Base-by-base conservation (phyloP, 2,797 vertebrate species). In the Pantherophis alleghaniensis region DNA sequence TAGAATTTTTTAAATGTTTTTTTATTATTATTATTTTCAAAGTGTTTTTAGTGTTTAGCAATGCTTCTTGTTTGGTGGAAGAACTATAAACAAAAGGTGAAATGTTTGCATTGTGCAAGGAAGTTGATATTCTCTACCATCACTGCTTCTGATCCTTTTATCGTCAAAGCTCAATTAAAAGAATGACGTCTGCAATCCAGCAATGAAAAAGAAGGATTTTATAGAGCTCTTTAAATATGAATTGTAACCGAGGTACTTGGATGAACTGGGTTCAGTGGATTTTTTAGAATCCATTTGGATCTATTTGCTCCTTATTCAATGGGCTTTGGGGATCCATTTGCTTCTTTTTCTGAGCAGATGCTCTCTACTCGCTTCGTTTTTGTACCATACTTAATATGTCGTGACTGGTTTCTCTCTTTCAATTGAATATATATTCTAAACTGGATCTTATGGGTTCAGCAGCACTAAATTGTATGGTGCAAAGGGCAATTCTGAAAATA, bases 361-460 rank as follows among this genome's bases (percentile, higher is more conserved):
- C n/a, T 69, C 88, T 90, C 24, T 92, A 22, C 69, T 93, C 91
- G 83, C 47, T 86, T 93, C 69, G n/a, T 42, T 87, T 59, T 91
- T 89, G 66, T 69, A 5, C 14, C 28, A 7, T 87, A 83, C 18
- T 89, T 93, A 63, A 92, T 93, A 55, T 90, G 61, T 93, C 37
- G 11, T 28, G 95, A 24, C 92, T 95, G 20, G 79, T 10, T 92
- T 94, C 92, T 93, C 90, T 92, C 91, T 91, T 89, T 95, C 89
- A 42, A 69, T 83, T 94, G 93, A 92, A 63, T 93, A 2, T 93
- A 66, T 94, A 87, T 94, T 94, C 90, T 16, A 94, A 95, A 94
- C 14, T 26, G 22, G 89, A 93, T 95, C 92, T 93, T 96, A 74
- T 95, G 95, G 96, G 94, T 93, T 97, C 90, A 94, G 94, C 90